Conservation (phyloP, 2,888 invertebrate genomes). For the Leucania comma region DNA sequence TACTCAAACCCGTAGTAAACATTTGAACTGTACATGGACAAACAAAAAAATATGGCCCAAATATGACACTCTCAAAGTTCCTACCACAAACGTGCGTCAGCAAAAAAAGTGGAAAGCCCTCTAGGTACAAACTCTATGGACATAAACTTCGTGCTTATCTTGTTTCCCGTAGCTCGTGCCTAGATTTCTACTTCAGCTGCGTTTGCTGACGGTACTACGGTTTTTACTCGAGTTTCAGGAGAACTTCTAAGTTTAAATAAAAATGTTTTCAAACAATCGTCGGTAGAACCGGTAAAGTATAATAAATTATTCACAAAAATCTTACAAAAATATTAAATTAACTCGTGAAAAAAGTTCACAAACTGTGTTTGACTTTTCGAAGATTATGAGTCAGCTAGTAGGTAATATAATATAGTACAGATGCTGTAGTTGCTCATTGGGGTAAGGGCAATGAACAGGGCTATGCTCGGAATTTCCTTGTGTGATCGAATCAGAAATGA, state of each 20-base stretch:
- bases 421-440: too few species aligned
- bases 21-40: conserved; percentile 4
- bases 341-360: too few species aligned
- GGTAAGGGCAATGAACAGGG: too few species aligned
- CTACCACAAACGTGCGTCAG: conserved; percentile 22
- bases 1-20: not conserved
- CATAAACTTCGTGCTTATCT: conserved; percentile 62
- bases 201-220: conserved; percentile 44
- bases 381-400: too few species aligned
- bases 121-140: conserved; percentile 38
- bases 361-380: too few species aligned
- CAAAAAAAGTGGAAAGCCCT: conserved; percentile 47
- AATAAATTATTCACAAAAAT: too few species aligned
- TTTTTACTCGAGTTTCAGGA: conserved; percentile 6
- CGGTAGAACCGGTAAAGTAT: too few species aligned
- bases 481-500: too few species aligned
- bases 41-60: conserved; percentile 1
- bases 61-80: conserved; percentile 27
- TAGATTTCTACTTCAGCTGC: conserved; percentile 50
- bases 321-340: too few species aligned
- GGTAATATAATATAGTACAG: too few species aligned
- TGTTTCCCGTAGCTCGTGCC: conserved; percentile 47
- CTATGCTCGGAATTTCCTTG: too few species aligned
- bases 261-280: too few species aligned
- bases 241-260: not conserved